Conservation (phyloP, 2,797 vertebrate species). For the Acanthopagrus latus region DNA sequence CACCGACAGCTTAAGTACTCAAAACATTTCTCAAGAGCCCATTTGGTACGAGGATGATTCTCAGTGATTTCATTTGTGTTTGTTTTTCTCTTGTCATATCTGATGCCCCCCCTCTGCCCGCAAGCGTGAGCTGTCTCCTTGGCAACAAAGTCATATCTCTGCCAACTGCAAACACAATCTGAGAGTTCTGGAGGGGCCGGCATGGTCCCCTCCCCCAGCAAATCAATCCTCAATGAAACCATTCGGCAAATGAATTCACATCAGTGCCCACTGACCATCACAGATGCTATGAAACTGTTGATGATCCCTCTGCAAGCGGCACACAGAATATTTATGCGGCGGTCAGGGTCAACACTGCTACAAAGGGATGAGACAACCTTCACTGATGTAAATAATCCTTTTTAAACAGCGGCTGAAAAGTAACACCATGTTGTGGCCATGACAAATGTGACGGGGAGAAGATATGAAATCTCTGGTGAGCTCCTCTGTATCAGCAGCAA, state of each 20-base stretch:
- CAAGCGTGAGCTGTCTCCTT: constrained; percentile 48
- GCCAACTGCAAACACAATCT: constrained; percentile 27
- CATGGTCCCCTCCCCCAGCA: constrained; percentile 23
- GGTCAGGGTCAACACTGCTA: constrained; percentile 36
- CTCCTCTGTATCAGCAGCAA: constrained; percentile 41
- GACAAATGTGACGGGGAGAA: constrained; percentile 40
- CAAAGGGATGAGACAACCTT: constrained; percentile 38
- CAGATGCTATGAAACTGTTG: constrained; percentile 47
- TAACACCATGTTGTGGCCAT: constrained; percentile 12
- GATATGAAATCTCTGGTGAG: constrained; percentile 52
- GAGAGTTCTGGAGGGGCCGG: constrained; percentile 4
- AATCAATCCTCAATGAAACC: constrained; percentile 63
- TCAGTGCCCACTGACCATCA: constrained; percentile 13
- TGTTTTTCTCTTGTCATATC: constrained; percentile 60
- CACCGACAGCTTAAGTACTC: not conserved
- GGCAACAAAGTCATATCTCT: constrained; percentile 38
- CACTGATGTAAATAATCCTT: constrained; percentile 53
- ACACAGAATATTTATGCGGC: constrained; percentile 45
- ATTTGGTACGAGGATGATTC: constrained; percentile 24
- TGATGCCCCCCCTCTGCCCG: not conserved
- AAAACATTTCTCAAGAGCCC: constrained; percentile 39
- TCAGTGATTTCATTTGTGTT: constrained; percentile 61
- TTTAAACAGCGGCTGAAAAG: constrained; percentile 37
- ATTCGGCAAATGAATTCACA: constrained; percentile 52
- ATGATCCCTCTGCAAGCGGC: constrained; percentile 37